Conservation (phyloP, 2,113 vertebrate genomes). For the Charadrius vociferus region DNA sequence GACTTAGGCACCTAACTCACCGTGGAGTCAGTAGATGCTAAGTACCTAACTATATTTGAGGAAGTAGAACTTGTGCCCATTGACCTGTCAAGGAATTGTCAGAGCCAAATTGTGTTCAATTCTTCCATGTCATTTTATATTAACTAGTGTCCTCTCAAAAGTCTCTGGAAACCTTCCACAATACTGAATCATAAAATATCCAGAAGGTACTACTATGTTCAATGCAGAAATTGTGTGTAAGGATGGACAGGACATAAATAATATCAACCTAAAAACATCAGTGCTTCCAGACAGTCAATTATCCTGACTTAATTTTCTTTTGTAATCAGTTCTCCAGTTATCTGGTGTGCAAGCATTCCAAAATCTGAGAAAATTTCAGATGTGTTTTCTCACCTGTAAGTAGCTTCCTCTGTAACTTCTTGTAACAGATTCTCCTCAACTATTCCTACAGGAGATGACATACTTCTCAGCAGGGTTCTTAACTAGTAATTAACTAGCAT, state of each 20-base stretch:
- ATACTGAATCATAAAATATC: background rate
- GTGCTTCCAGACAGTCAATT: background rate
- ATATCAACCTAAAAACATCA: background rate
- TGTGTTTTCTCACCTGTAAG: background rate
- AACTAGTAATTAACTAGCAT: background rate
- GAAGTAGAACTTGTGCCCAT: background rate
- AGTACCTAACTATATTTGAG: background rate
- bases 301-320: background rate
- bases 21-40: background rate
- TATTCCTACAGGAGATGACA: background rate
- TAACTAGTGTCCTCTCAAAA: background rate
- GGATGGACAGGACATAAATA: background rate
- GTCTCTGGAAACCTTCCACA: background rate
- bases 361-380: background rate
- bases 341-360: background rate
- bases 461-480: background rate
- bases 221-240: background rate
- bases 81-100: background rate
- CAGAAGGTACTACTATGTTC: background rate
- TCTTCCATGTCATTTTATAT: background rate
- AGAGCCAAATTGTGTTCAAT: background rate
- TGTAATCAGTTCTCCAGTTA: background rate
- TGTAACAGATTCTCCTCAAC: background rate
- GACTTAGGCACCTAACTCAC: background rate
- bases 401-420: background rate